Evolutionary conservation across 2,113 vertebrate genomes (phyloP), one percentile per base, ranked within the genome.

Genomic region (Cryptomyrus ogoouensis): DNA sequence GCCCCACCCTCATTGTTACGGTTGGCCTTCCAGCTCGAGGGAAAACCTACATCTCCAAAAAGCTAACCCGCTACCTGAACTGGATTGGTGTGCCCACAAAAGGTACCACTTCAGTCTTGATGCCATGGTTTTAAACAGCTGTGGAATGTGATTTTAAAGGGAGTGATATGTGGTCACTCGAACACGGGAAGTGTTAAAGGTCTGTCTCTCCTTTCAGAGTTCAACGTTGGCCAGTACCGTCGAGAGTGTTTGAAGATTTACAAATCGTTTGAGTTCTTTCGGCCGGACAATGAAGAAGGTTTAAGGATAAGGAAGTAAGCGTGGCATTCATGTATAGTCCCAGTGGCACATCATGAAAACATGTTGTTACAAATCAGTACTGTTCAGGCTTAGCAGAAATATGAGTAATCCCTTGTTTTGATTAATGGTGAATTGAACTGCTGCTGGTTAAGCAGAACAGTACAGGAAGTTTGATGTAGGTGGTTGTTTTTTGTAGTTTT

Each of bases 31-130:
- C 98, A 46, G 98, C 98, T 86, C 95, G 98, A 93, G 98, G 98
- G 88, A 99, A 99, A 94, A 99, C 98, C 6, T 99, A 99, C 91
- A 99, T 99, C 93, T 99, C 98, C 0, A 99, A 99, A 95, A 99
- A 99, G 95, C 94, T 99, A 93, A 99, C 98, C 0, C 97, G 98
- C 91, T 99, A 99, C 94, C 96, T 99, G 50, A 99, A 99, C 94
- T 99, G 98, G 98, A 99, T 99, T 2, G 98, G 97, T 1, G 98
- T 99, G 56, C 97, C 98, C 85, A 99, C 98, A 0, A 97, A 97
- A 96, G 98, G 98, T 99, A 92, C 0, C 15, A 13, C 7, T 21
- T 77, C 31, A 0, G 31, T 19, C 70, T 19, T 2, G 31, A 39
- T 13, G 15, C 31, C 17, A 4, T 42, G 7, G 5, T 9, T 8